phyloP scores from a whole-genome alignment of 2,113 vertebrate species.

The Phyllostomus discolor region DNA sequence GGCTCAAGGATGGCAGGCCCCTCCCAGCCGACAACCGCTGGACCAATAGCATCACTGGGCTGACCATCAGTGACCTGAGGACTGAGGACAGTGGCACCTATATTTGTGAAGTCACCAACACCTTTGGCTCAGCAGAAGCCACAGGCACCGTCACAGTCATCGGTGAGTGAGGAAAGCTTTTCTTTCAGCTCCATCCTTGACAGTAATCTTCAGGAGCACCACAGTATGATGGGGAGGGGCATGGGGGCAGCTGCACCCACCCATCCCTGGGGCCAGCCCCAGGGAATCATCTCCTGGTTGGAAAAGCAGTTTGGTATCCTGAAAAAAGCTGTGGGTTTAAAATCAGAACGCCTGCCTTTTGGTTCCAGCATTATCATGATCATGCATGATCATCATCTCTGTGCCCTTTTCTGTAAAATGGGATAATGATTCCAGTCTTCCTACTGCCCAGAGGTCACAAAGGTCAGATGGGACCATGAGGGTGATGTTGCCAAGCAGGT shows the following conservation, averaged over 20 bases:
- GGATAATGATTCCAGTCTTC: not conserved
- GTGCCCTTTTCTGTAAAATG: not conserved
- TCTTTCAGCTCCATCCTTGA: not conserved
- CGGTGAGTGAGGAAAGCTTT: slow-evolving; percentile 75
- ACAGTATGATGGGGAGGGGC: rapidly evolving
- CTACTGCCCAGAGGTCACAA: not conserved
- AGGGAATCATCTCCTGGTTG: not conserved
- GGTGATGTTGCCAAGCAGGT: not conserved
- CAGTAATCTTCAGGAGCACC: not conserved
- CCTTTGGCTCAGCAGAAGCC: not conserved
- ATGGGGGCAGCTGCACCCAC: not conserved
- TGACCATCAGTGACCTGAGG: not conserved
- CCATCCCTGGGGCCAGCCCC: not conserved
- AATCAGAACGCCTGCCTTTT: not conserved
- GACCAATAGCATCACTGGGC: not conserved
- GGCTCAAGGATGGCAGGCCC: not conserved
- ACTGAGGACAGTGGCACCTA: not conserved
- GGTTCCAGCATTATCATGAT: not conserved
- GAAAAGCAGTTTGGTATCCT: not conserved
- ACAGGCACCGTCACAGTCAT: not conserved
- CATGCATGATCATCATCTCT: not conserved
- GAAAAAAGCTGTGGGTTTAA: not conserved
- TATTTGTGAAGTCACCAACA: not conserved
- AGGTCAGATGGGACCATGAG: not conserved
- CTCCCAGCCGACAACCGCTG: not conserved